These are phyloP conservation scores for Agrilus planipennis DNA, from an alignment of 1,140 invertebrate genomes.

Conservation along the genomic window DNA sequence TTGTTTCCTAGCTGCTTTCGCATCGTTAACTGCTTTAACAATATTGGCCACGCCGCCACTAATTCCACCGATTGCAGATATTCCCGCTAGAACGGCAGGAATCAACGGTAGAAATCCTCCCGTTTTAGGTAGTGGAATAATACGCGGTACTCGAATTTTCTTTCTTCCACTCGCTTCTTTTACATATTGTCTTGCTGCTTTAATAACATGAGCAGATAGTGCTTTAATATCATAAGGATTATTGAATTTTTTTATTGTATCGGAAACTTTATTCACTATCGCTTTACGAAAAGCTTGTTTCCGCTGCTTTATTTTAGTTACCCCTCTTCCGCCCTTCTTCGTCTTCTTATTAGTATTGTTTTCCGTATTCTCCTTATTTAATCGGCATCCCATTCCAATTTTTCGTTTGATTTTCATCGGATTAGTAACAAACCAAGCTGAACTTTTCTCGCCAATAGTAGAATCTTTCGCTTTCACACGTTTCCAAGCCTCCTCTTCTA, in stretches of 20 bases:
- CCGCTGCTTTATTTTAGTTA: background rate
- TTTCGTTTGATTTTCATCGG: slow-evolving; percentile 16
- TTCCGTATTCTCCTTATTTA: background rate
- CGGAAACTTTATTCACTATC: no score
- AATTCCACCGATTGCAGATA: slow-evolving; percentile 26
- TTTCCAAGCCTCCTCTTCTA: slow-evolving; percentile 31
- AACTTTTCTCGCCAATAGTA: slow-evolving; percentile 25
- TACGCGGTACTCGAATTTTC: slow-evolving; percentile 9
- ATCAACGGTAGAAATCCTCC: slow-evolving; percentile 28
- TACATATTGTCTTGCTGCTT: no score
- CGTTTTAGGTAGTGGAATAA: slow-evolving; percentile 28
- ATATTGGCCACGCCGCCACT: slow-evolving; percentile 24
- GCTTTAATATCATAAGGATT: no score
- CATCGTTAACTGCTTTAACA: slow-evolving; percentile 25
- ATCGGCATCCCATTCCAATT: slow-evolving; percentile 14
- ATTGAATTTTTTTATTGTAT: no score
- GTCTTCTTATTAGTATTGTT: background rate
- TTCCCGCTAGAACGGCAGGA: slow-evolving; percentile 29
- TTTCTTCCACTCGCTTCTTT: background rate
- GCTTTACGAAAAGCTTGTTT: background rate
- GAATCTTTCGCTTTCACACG: slow-evolving; percentile 31
- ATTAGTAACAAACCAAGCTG: slow-evolving; percentile 13
- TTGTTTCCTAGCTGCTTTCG: slow-evolving; percentile 15
- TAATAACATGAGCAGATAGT: no score
- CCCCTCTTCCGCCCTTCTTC: background rate